Conservation (phyloP, 2,797 vertebrate species). For the Rhyacichthys aspro region DNA sequence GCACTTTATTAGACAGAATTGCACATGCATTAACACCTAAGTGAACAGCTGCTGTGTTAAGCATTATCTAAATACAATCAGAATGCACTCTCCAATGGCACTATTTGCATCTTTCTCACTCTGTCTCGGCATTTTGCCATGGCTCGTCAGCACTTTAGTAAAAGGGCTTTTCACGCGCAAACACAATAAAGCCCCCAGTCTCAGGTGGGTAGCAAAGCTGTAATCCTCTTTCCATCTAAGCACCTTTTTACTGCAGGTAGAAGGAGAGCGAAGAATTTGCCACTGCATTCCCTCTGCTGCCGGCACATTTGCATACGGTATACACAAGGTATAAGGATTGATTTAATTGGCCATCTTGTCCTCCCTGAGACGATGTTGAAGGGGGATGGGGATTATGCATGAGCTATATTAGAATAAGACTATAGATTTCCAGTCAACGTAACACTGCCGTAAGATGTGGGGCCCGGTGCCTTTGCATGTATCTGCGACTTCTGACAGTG, state of each 20-base stretch:
- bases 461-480: constrained; percentile 11
- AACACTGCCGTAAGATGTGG: too few species aligned
- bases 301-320: constrained; percentile 57
- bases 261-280: constrained; percentile 43
- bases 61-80: constrained; percentile 75
- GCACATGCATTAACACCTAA: constrained; percentile 31
- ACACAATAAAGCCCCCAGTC: constrained; percentile 74
- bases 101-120: constrained; percentile 67
- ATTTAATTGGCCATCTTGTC: constrained; percentile 68
- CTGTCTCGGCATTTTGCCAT: constrained; percentile 61
- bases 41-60: constrained; percentile 66
- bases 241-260: constrained; percentile 68
- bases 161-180: constrained; percentile 74
- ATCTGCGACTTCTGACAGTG: constrained; percentile 29
- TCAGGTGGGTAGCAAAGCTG: constrained; percentile 73
- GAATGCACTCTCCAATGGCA: constrained; percentile 60
- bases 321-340: constrained; percentile 49
- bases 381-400: constrained; percentile 15
- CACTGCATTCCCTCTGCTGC: constrained; percentile 44
- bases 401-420: constrained; percentile 13
- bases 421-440: constrained; percentile 34
- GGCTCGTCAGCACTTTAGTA: constrained; percentile 76
- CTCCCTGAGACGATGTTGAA: constrained; percentile 38
- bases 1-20: constrained; percentile 7
- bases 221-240: constrained; percentile 77